Base-by-base conservation (phyloP, 1,140 invertebrate species). In the Frieseomelitta varia region DNA sequence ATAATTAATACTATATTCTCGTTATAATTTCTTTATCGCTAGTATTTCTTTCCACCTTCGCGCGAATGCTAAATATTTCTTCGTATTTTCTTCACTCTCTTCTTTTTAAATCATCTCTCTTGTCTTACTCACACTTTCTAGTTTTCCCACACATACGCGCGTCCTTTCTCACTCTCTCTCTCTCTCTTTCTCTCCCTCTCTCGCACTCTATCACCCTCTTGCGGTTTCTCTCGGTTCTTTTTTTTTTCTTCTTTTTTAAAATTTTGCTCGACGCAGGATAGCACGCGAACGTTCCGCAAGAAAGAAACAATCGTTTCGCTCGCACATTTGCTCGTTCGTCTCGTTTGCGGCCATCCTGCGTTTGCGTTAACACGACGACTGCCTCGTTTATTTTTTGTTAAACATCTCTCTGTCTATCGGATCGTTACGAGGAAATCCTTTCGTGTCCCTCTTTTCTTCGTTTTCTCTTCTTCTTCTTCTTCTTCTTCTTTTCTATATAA, bases 391-490 rank as follows among this genome's bases (percentile, higher is more conserved):
- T 8, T 47, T 39, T 78, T 67, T 27, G n/a, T 81, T 51, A 55
- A 77, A 79, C 19, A 55, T 82, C 21, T 83, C 24, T 73, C 34
- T 80, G 61, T 82, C 27, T 39, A 51, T 53, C 14, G 73, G 19
- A 81, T 58, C 24, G 1, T 61, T 17, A 78, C 82, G 78, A 75
- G 58, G 68, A 0, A 84, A 55, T 63, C 1, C 30, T 4, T 84
- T 61, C 77, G 85, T 87, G 69, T 86, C 51, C 75, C 86, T 79
- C 79, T 83, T 72, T 73, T n/a, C 6, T 87, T 75, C 76, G 47
- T 79, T 79, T 73, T 71, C 67, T 68, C 58, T 56, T 81, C 55
- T 85, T 68, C 75, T 73, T n/a, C 4, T 87, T 75, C 76, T 73
- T 71, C 61, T 68, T 58, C 51, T 81, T 55, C 84, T 68, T 77